These are phyloP conservation scores for Erebia palarica DNA, from an alignment of 2,888 invertebrate genomes.

Conservation along the genomic window DNA sequence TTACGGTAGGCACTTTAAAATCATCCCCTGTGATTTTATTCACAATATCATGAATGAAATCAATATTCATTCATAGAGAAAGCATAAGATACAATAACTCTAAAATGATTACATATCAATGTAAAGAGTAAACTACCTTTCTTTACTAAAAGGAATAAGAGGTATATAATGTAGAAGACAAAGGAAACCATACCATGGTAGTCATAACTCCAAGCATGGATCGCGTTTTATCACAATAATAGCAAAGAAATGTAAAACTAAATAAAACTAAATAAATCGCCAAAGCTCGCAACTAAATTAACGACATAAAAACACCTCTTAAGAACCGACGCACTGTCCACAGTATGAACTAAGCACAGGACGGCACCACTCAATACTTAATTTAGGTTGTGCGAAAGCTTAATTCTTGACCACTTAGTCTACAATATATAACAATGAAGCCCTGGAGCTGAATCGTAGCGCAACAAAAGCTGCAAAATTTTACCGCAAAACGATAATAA, in stretches of 20 bases:
- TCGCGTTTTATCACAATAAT: conserved; percentile 76
- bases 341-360: conserved; percentile 78
- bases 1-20: conserved; percentile 26
- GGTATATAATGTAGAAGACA: conserved; percentile 76
- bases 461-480: conserved; percentile 71
- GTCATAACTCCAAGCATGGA: conserved; percentile 83
- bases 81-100: conserved; percentile 38
- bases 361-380: conserved; percentile 65
- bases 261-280: conserved; percentile 59
- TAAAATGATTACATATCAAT: conserved; percentile 43
- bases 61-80: conserved; percentile 36
- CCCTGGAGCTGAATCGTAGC: conserved; percentile 53
- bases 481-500: conserved; percentile 70
- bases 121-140: conserved; percentile 60
- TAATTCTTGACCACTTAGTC: conserved; percentile 50
- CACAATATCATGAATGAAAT: conserved; percentile 37
- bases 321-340: conserved; percentile 70
- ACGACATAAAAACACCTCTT: conserved; percentile 68
- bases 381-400: conserved; percentile 52
- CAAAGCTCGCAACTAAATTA: conserved; percentile 72
- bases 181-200: conserved; percentile 83
- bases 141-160: conserved; percentile 65
- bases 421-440: conserved; percentile 52
- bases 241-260: conserved; percentile 63
- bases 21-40: conserved; percentile 28